Percentiles rank a stretch among this genome's conserved stretches.
Evolutionary conservation across 2,113 vertebrate genomes (phyloP).

Genomic region (Scartelaos histophorus): DNA sequence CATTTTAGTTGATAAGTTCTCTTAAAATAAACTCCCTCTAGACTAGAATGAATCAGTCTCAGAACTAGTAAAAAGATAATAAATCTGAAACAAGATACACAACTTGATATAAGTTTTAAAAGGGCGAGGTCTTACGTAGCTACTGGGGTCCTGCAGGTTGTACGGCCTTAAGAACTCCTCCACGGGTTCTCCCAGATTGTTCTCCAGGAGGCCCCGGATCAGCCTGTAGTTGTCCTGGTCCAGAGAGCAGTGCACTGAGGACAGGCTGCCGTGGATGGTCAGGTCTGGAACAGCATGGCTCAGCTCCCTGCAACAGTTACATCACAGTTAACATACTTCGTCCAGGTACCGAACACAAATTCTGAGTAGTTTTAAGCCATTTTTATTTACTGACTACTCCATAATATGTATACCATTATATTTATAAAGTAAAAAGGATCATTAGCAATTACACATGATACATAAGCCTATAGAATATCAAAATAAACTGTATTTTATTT

Average conservation of each 20-base stretch:
- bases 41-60: too few species aligned
- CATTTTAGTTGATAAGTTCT: too few species aligned
- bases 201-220: constrained; percentile 89
- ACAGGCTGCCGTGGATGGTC: constrained; percentile 88
- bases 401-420: too few species aligned
- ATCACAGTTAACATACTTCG: neutral
- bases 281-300: constrained; percentile 91
- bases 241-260: constrained; percentile 92
- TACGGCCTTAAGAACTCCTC: constrained; percentile 96
- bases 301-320: constrained; percentile 80
- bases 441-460: too few species aligned
- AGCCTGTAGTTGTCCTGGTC: constrained; percentile 90
- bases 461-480: too few species aligned
- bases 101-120: too few species aligned
- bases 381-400: too few species aligned
- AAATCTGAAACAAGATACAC: too few species aligned
- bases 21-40: too few species aligned
- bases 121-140: constrained; percentile 81
- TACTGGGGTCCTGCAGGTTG: constrained; percentile 92
- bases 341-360: neutral
- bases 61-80: too few species aligned
- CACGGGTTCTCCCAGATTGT: constrained; percentile 92
- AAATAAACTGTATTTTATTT: too few species aligned
- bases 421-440: too few species aligned
- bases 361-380: neutral